A percentile compares a stretch with the other conserved stretches of the same genome.
These are phyloP conservation scores for Heliconius hermathena DNA, from an alignment of 1,140 invertebrate species.

Conservation along the genomic window DNA sequence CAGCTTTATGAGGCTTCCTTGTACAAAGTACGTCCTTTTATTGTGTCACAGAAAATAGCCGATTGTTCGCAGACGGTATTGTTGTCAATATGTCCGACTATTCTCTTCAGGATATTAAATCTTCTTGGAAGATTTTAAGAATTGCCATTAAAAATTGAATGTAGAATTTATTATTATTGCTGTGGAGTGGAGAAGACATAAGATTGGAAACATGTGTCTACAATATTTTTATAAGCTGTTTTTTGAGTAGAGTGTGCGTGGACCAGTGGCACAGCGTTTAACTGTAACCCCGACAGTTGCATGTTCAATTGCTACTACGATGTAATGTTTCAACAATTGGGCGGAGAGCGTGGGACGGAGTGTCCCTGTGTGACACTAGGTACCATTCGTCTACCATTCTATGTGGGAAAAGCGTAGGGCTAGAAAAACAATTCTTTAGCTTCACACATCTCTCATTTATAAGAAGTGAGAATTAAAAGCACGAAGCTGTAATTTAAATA, in stretches of 20 bases:
- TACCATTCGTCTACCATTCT: no score
- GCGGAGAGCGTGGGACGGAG: no score
- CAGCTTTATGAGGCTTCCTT: constrained; percentile 14
- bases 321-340: no score
- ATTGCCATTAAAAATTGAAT: neutral
- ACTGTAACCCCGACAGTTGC: no score
- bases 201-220: neutral
- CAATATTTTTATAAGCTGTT: neutral
- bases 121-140: constrained; percentile 3
- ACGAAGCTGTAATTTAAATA: no score
- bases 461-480: no score
- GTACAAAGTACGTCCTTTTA: constrained; percentile 13
- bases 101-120: constrained; percentile 19
- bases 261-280: neutral
- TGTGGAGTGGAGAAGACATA: neutral
- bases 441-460: no score
- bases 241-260: neutral
- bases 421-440: no score
- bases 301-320: no score
- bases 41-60: constrained; percentile 18
- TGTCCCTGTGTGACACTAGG: no score
- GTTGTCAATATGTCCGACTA: constrained; percentile 20
- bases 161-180: constrained; percentile 3
- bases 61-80: constrained; percentile 16
- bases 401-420: no score